phyloP scores from a whole-genome alignment of 2,888 invertebrate genomes.

The Callinectes sapidus region DNA sequence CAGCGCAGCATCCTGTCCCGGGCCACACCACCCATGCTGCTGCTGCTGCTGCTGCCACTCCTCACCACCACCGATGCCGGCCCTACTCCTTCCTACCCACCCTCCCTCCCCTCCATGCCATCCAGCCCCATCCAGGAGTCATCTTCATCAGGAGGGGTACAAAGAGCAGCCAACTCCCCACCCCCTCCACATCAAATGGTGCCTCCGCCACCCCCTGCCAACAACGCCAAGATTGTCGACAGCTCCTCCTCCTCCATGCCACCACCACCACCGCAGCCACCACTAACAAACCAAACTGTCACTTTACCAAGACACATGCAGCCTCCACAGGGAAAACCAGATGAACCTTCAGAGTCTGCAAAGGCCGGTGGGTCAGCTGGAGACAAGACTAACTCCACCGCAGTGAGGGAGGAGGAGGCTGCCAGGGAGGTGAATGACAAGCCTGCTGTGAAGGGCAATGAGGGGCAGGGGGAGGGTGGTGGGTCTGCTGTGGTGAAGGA shows the following conservation, averaged over 20 bases:
- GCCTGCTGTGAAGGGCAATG: not conserved
- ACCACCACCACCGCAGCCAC: too few species aligned
- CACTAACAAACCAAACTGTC: not conserved
- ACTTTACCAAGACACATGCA: too few species aligned
- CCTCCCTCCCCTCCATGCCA: not conserved
- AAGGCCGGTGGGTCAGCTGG: too few species aligned
- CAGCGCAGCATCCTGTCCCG: too few species aligned
- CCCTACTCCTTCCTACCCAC: not conserved
- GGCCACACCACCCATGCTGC: not conserved
- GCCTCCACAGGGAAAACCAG: not conserved
- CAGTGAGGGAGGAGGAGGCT: not conserved
- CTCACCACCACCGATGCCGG: not conserved
- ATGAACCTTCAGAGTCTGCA: too few species aligned
- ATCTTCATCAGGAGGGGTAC: too few species aligned
- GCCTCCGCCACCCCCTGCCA: not conserved
- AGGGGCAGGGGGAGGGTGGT: too few species aligned
- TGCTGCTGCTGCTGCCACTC: not conserved
- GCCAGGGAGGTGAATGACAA: not conserved
- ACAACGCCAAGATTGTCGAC: not conserved
- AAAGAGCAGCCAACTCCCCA: too few species aligned
- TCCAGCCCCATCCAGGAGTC: not conserved
- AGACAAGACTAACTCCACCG: not conserved
- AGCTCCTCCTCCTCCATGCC: not conserved
- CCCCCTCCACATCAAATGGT: not conserved
- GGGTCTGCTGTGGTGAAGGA: too few species aligned